Conservation (phyloP, 2,888 invertebrate species). For the Zaprionus obscuricornis region DNA sequence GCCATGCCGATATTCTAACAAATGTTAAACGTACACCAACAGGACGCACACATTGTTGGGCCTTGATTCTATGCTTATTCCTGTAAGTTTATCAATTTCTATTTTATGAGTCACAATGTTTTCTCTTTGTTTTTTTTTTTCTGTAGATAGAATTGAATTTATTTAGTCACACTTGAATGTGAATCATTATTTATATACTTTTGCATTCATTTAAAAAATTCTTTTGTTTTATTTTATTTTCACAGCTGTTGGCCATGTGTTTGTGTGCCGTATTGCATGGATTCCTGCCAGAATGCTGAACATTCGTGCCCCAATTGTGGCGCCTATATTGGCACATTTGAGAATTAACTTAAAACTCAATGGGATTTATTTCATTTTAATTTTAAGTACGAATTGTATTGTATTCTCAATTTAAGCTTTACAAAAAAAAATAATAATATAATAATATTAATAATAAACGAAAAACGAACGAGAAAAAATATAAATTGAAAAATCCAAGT, state of each 20-base stretch:
- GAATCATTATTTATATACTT: not conserved
- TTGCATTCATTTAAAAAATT: no score
- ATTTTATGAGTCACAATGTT: slow-evolving; percentile 2
- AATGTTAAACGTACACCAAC: slow-evolving; percentile 47
- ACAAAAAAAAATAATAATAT: no score
- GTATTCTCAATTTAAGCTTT: no score
- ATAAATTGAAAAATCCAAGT: no score
- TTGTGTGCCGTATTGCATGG: slow-evolving; percentile 68
- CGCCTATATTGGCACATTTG: slow-evolving; percentile 68
- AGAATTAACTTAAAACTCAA: slow-evolving; percentile 25
- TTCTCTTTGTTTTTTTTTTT: no score
- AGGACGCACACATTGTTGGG: slow-evolving; percentile 57
- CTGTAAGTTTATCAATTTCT: slow-evolving; percentile 46
- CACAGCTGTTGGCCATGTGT: slow-evolving; percentile 71
- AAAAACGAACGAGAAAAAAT: no score
- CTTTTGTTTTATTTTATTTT: not conserved
- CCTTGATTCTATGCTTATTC: slow-evolving; percentile 58
- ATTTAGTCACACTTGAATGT: slow-evolving; percentile 21
- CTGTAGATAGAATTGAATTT: not conserved
- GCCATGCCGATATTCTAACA: slow-evolving; percentile 57
- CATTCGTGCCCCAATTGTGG: slow-evolving; percentile 77
- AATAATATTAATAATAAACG: no score
- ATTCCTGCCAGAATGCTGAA: slow-evolving; percentile 74
- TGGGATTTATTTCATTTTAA: no score
- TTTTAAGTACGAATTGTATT: slow-evolving; percentile 24